phyloP scores from a whole-genome alignment of 2,113 vertebrate genomes.

The Riparia riparia region DNA sequence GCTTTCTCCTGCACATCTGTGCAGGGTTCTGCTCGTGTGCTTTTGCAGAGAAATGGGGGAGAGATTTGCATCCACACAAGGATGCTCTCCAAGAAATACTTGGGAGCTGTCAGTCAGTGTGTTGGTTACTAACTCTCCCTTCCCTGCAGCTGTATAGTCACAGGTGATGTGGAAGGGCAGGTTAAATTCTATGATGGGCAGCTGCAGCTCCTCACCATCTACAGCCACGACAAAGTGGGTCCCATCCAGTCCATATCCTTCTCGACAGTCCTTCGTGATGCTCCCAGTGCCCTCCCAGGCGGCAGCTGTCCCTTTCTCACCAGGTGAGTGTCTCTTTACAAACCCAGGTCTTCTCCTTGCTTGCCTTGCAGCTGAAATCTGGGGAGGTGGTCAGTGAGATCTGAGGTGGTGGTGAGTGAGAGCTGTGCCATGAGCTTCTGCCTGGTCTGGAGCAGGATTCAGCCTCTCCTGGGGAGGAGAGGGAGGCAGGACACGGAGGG shows the following conservation, averaged over 20 bases:
- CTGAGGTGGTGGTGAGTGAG: not conserved
- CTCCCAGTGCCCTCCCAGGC: not conserved
- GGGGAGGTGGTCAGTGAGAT: not conserved
- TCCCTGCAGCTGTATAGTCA: constrained; percentile 83
- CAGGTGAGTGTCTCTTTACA: constrained; percentile 74
- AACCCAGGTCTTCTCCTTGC: not conserved
- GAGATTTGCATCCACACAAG: not conserved
- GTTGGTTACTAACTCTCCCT: not conserved
- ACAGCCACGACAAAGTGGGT: constrained; percentile 76
- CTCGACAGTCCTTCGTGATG: constrained; percentile 61
- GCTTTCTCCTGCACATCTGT: not conserved
- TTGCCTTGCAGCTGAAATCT: not conserved
- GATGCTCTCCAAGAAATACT: not conserved
- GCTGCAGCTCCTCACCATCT: constrained; percentile 77
- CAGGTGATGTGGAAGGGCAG: constrained; percentile 82
- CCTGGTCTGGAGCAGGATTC: not conserved
- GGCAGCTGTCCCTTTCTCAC: constrained; percentile 62
- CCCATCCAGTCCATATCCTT: constrained; percentile 87
- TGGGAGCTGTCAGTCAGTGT: not conserved
- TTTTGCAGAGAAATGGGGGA: not conserved
- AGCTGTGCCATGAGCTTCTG: not conserved
- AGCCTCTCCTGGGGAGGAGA: not conserved
- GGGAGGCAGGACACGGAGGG: not conserved
- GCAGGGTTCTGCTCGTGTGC: not conserved
- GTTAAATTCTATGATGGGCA: constrained; percentile 85